Conservation (phyloP, 1,140 invertebrate species). For the Cydia pomonella region DNA sequence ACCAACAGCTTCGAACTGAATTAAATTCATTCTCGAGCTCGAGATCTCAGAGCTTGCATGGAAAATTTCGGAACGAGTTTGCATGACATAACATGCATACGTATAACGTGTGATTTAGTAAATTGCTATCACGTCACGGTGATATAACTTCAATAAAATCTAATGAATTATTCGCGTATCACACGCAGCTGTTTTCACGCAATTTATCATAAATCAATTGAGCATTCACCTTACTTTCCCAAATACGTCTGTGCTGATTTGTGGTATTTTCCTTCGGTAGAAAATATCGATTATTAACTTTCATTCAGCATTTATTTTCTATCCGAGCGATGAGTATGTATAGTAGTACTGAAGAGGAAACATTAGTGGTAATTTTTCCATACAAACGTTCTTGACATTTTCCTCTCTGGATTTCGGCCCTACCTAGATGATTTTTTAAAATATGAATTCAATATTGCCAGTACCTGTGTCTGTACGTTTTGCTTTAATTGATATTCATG, state of each 20-base stretch:
- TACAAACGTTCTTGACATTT: too few species aligned
- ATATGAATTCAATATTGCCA: too few species aligned
- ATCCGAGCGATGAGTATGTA: too few species aligned
- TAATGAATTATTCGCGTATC: slow-evolving; percentile 1
- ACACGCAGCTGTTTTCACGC: background rate
- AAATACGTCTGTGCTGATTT: background rate
- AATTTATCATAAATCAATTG: background rate
- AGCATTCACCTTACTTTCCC: background rate
- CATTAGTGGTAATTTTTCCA: too few species aligned
- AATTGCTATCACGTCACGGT: slow-evolving; percentile 24
- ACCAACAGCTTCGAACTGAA: slow-evolving; percentile 12
- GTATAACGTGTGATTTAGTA: slow-evolving; percentile 1
- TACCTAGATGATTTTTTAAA: too few species aligned
- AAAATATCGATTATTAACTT: background rate
- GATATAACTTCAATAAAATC: slow-evolving; percentile 2
- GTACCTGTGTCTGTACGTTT: too few species aligned
- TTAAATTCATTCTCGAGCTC: too few species aligned
- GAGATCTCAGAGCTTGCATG: background rate
- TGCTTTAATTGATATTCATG: too few species aligned
- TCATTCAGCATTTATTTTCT: too few species aligned
- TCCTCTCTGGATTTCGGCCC: too few species aligned
- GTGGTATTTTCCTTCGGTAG: background rate
- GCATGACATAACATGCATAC: slow-evolving; percentile 3
- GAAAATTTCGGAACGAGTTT: slow-evolving; percentile 21
- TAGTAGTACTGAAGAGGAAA: too few species aligned